Evolutionary conservation across 1,140 invertebrate genomes (phyloP).

Genomic region (Rhagoletis zephyria): DNA sequence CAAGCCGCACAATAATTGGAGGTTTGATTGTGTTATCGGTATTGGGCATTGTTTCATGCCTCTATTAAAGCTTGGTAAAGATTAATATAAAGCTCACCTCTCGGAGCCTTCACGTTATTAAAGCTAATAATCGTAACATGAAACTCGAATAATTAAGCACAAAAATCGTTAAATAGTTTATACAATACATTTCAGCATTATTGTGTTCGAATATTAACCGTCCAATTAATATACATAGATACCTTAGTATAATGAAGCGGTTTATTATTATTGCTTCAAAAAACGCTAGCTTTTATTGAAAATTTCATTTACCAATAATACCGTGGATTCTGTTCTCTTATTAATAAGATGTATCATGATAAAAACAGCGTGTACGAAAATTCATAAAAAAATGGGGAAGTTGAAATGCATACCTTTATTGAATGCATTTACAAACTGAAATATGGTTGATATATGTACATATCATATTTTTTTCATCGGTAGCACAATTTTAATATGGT

Average conservation of each 20-base stretch:
- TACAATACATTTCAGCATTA: background rate
- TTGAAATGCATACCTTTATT: too few species aligned
- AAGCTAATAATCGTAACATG: background rate
- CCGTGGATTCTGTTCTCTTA: too few species aligned
- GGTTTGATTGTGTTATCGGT: background rate
- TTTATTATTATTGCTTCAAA: background rate
- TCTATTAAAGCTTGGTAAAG: background rate
- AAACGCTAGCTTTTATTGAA: background rate
- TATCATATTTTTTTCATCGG: too few species aligned
- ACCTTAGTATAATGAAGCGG: background rate
- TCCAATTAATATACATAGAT: background rate
- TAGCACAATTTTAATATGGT: too few species aligned
- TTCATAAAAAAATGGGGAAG: too few species aligned
- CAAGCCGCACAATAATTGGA: background rate
- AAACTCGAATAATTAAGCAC: background rate
- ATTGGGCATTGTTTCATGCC: background rate
- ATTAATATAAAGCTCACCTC: background rate
- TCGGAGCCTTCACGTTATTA: background rate
- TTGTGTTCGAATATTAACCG: conserved; percentile 24
- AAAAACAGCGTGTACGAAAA: too few species aligned
- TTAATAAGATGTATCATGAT: too few species aligned
- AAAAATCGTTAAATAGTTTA: background rate
- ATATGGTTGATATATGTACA: too few species aligned
- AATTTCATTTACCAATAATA: too few species aligned
- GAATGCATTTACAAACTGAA: too few species aligned